Evolutionary conservation across 2,888 invertebrate genomes (phyloP).

Genomic region (Microplitis manilae): DNA sequence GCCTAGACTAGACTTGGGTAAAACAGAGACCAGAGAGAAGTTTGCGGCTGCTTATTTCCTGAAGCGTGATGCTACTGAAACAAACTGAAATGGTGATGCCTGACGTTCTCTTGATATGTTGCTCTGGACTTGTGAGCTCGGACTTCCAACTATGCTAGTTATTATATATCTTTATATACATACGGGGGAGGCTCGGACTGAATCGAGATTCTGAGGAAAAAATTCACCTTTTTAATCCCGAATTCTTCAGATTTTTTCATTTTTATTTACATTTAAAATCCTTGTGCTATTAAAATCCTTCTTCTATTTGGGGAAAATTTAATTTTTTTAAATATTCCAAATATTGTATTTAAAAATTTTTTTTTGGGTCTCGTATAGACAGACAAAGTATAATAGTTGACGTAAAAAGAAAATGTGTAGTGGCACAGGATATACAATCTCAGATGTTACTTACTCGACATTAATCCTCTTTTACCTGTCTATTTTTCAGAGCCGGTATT

Average conservation of each 20-base stretch:
- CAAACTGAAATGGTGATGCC: slow-evolving; percentile 15
- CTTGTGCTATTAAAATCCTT: too few relatives aligned
- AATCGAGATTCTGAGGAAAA: too few relatives aligned
- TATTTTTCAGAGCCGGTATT: slow-evolving; percentile 26
- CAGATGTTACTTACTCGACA: slow-evolving; percentile 21
- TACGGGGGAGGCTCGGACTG: background rate
- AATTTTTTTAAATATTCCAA: too few relatives aligned
- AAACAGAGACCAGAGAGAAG: background rate
- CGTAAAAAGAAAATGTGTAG: slow-evolving; percentile 6
- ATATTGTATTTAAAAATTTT: too few relatives aligned
- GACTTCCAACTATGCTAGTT: background rate
- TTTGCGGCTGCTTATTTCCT: slow-evolving; percentile 11
- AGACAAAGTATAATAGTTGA: slow-evolving; percentile 7
- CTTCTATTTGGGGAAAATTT: too few relatives aligned
- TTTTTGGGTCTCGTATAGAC: background rate
- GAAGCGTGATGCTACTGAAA: slow-evolving; percentile 14
- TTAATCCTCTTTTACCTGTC: slow-evolving; percentile 36
- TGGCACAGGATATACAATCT: background rate
- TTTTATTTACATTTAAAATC: too few relatives aligned
- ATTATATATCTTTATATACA: background rate
- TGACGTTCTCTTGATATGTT: slow-evolving; percentile 6
- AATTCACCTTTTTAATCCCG: too few relatives aligned
- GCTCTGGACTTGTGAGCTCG: slow-evolving; percentile 6
- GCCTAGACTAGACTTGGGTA: background rate
- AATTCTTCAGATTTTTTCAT: too few relatives aligned